These are phyloP conservation scores for Aporrectodea caliginosa DNA, from an alignment of 1,140 invertebrate genomes.

Conservation along the genomic window DNA sequence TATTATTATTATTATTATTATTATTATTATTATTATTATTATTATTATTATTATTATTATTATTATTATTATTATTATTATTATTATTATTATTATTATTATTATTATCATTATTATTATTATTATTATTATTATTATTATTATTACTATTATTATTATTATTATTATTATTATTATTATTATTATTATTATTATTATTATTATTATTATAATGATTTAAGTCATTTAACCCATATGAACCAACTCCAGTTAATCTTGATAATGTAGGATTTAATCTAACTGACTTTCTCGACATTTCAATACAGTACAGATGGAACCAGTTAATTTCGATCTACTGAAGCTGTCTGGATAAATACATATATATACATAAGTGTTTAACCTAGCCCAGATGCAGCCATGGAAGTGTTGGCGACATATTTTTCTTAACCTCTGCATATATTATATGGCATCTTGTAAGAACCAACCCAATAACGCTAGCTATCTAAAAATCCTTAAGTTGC, in stretches of 20 bases:
- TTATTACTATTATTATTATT: not conserved
- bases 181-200: not conserved
- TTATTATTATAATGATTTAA: not conserved
- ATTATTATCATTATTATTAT: not conserved
- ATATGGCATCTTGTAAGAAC: too few species aligned
- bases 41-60: not conserved
- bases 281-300: not conserved
- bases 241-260: not conserved
- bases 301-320: not conserved
- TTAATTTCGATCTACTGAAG: too few species aligned
- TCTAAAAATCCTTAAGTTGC: too few species aligned
- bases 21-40: not conserved
- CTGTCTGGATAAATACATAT: too few species aligned
- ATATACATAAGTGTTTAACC: too few species aligned
- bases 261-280: not conserved
- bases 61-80: not conserved
- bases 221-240: not conserved
- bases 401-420: too few species aligned
- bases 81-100: not conserved
- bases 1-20: not conserved
- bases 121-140: not conserved
- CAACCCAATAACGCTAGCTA: too few species aligned
- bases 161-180: not conserved
- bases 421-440: too few species aligned
- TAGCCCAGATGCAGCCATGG: too few species aligned